These are phyloP conservation scores for Crotalus tigris DNA, from an alignment of 2,113 vertebrate species.

Conservation along the genomic window DNA sequence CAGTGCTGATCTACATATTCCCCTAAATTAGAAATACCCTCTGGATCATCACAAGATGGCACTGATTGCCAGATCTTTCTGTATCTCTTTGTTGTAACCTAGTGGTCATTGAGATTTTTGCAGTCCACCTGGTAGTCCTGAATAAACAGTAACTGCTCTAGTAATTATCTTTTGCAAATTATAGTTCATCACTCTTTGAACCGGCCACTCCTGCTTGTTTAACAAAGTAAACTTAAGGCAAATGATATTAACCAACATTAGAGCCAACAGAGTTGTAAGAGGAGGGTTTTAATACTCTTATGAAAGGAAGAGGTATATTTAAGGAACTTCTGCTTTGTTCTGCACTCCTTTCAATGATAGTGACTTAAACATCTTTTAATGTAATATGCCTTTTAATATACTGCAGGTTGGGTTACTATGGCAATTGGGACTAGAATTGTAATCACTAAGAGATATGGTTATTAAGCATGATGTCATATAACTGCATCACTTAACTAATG, in stretches of 20 bases:
- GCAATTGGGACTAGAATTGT: not conserved
- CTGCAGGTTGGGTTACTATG: not conserved
- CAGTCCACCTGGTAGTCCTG: not conserved
- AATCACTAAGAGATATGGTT: not conserved
- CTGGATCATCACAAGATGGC: not conserved
- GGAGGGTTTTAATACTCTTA: not conserved
- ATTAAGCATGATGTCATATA: not conserved
- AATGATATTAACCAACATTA: not conserved
- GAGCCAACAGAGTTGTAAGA: not conserved
- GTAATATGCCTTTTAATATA: not conserved
- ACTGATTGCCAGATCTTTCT: not conserved
- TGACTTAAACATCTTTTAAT: not conserved
- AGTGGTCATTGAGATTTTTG: not conserved
- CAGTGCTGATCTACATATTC: not conserved
- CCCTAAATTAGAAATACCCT: not conserved
- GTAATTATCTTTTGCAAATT: not conserved
- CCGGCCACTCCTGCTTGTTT: not conserved
- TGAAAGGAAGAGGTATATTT: not conserved
- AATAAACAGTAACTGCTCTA: not conserved
- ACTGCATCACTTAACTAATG: not conserved
- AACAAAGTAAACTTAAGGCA: not conserved
- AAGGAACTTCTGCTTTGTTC: not conserved
- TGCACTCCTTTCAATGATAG: not conserved
- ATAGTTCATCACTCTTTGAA: not conserved
- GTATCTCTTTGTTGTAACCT: not conserved